A percentile compares a stretch with the other conserved stretches of the same genome.
phyloP scores from a whole-genome alignment of 2,888 invertebrate species.

The Gisinianus flammeolus region DNA sequence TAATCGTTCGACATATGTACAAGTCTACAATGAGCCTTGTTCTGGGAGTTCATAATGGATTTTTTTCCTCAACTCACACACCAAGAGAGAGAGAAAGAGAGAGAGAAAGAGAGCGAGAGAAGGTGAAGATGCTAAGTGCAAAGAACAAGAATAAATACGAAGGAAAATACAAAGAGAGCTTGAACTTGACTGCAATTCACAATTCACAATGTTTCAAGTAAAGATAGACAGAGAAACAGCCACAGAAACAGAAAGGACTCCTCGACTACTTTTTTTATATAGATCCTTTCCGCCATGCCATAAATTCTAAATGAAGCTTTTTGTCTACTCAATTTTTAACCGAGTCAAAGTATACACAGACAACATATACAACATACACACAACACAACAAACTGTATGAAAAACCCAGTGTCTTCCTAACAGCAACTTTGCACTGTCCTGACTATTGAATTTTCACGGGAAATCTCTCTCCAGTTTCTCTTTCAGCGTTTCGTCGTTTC shows the following conservation, averaged over 20 bases:
- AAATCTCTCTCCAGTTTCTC: too few species aligned
- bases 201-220: not conserved
- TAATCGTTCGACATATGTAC: constrained; percentile 11
- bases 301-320: constrained; percentile 17
- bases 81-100: not conserved
- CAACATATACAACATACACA: not conserved
- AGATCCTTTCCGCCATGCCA: constrained; percentile 5
- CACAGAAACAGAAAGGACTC: not conserved
- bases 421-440: too few species aligned
- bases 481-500: too few species aligned
- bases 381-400: not conserved
- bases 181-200: not conserved
- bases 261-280: not conserved
- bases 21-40: not conserved
- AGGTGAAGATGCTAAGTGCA: not conserved
- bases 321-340: constrained; percentile 21
- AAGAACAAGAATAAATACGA: not conserved
- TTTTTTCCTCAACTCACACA: not conserved
- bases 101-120: not conserved
- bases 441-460: too few species aligned
- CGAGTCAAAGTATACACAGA: not conserved
- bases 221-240: not conserved
- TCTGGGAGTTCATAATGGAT: constrained; percentile 11
- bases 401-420: too few species aligned
- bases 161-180: not conserved